Conservation (phyloP, 2,113 vertebrate species). For the Megaptera novaeangliae region DNA sequence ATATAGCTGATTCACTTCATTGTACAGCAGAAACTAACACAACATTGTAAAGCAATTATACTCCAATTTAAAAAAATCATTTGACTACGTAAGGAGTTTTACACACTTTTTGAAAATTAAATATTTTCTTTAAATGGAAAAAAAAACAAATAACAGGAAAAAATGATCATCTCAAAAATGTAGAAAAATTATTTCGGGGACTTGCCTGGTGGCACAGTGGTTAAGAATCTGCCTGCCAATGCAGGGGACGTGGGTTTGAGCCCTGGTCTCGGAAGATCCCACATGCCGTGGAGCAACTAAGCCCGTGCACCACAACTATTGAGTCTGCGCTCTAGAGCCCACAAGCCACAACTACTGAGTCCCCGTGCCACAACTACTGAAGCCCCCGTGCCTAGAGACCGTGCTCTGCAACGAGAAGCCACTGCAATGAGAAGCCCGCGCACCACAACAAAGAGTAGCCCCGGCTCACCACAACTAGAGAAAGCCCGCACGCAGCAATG, state of each 20-base stretch:
- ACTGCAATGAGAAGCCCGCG: not conserved
- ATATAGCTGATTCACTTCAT: no score
- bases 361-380: not conserved
- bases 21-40: no score
- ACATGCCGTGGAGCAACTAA: not conserved
- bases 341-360: not conserved
- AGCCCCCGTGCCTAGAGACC: not conserved
- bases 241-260: not conserved
- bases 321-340: not conserved
- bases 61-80: no score
- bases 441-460: not conserved
- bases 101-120: no score
- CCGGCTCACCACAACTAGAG: not conserved
- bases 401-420: not conserved
- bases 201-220: not conserved
- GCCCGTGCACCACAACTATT: not conserved
- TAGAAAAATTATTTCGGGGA: not conserved
- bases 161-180: not conserved
- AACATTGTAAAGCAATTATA: no score
- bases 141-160: not conserved
- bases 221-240: not conserved
- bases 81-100: no score
- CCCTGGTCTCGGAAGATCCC: not conserved
- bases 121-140: no score
- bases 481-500: not conserved